Evolutionary conservation across 2,888 invertebrate genomes (phyloP), one percentile per base, ranked within the genome.

Genomic region (Ypsolopha scabrella): DNA sequence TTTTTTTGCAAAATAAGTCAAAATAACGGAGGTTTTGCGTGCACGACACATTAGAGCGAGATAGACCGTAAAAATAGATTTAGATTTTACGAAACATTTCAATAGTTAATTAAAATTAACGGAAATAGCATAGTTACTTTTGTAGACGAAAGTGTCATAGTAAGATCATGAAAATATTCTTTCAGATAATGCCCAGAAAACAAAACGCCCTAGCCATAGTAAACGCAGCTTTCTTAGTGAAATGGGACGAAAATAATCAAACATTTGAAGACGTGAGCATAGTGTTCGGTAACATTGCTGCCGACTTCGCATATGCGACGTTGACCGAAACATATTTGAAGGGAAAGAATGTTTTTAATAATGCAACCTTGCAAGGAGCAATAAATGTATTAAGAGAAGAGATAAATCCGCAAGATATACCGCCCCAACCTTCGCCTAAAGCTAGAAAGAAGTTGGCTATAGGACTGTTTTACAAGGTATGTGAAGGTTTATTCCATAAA

Each of bases 131-230:
- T n/a, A n/a, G n/a, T n/a, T n/a, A n/a, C n/a, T n/a, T n/a, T n/a
- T n/a, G n/a, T n/a, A n/a, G n/a, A n/a, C n/a, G n/a, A n/a, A n/a
- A n/a, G 24, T 24, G 4, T 4, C 24, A 24, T 3, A 24, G 4
- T 24, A 24, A 24, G 24, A 24, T 3, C 24, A 24, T 4, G n/a
- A n/a, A 24, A 24, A 3, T 24, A 3, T 24, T 24, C 4, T 73
- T 73, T 34, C 70, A 92, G 93, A 90, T 94, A 44, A 91, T 92
- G 88, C 90, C 92, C 0, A 81, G 93, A 57, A 90, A 90, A 39
- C 93, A 93, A 75, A 93, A 93, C 64, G 90, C 94, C 0, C 88
- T 93, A 62, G 93, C 94, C 0, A 91, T 92, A 53, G 91, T 94
- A 0, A 94, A 94, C 64, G 92, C 92, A 2, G 93, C 90, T 0